Evolutionary conservation across 2,888 invertebrate genomes (phyloP).

Genomic region (Mesochorus sp.): DNA sequence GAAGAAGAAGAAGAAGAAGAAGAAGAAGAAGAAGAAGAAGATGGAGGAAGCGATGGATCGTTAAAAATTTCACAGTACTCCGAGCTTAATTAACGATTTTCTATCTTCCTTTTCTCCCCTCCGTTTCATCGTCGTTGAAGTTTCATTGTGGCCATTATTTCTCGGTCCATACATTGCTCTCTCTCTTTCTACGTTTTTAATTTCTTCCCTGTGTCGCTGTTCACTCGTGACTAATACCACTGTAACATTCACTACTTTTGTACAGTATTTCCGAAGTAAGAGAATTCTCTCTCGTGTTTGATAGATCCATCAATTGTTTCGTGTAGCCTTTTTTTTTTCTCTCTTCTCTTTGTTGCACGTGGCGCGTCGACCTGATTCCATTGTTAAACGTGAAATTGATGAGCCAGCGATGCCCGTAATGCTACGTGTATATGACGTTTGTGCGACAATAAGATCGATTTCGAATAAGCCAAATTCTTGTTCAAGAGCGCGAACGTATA

Average conservation of each 20-base stretch:
- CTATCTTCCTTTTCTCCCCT: neutral
- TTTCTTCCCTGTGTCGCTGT: slow-evolving; percentile 37
- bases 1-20: too few species aligned
- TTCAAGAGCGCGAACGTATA: slow-evolving; percentile 3
- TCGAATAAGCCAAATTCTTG: slow-evolving; percentile 43
- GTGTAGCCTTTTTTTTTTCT: slow-evolving; percentile 28
- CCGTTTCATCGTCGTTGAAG: slow-evolving; percentile 11
- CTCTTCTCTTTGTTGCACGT: slow-evolving; percentile 24
- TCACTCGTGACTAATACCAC: slow-evolving; percentile 38
- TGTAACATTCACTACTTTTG: slow-evolving; percentile 34
- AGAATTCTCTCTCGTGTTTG: slow-evolving; percentile 1
- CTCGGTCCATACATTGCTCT: neutral
- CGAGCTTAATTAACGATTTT: neutral
- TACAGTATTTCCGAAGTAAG: neutral
- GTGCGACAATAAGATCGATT: slow-evolving; percentile 46
- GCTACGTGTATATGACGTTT: neutral
- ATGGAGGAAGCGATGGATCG: neutral
- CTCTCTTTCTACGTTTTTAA: slow-evolving; percentile 8
- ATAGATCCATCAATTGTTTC: slow-evolving; percentile 50
- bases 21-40: too few species aligned
- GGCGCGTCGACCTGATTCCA: slow-evolving; percentile 55
- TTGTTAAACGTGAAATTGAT: slow-evolving; percentile 57
- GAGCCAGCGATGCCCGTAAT: slow-evolving; percentile 38
- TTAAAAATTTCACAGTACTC: slow-evolving; percentile 12
- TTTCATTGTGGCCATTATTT: neutral